These are phyloP conservation scores for Iguana delicatissima DNA, from an alignment of 2,797 vertebrate genomes.

Conservation along the genomic window DNA sequence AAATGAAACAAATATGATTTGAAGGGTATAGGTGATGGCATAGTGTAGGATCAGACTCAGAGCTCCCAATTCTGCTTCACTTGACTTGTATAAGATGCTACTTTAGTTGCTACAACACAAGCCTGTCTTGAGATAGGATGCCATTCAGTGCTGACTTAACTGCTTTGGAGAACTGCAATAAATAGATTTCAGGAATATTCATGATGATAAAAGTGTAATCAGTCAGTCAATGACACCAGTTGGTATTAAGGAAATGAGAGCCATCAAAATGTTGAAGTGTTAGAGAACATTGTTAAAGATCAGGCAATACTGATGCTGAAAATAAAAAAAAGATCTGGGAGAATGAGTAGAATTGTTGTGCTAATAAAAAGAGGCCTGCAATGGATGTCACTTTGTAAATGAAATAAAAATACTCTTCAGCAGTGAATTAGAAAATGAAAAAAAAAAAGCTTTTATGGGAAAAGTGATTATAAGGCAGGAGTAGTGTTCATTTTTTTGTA, in stretches of 20 bases:
- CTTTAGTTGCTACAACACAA: not conserved
- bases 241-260: constrained; percentile 18
- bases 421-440: constrained; percentile 58
- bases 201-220: constrained; percentile 1
- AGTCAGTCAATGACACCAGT: constrained; percentile 52
- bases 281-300: constrained; percentile 44
- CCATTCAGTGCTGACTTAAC: not conserved
- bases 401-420: constrained; percentile 64
- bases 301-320: constrained; percentile 20
- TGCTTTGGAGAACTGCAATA: not conserved
- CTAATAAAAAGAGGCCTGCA: constrained; percentile 67
- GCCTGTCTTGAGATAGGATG: not conserved
- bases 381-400: constrained; percentile 66
- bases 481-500: constrained; percentile 48
- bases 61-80: not conserved
- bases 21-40: not conserved
- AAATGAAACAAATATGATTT: not conserved
- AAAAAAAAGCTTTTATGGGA: constrained; percentile 46
- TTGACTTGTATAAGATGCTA: not conserved
- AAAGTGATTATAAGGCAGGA: constrained; percentile 63
- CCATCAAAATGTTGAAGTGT: constrained; percentile 19
- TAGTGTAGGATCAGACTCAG: not conserved
- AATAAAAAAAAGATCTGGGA: constrained; percentile 37
- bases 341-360: constrained; percentile 45
- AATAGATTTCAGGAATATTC: not conserved